A percentile compares a stretch with the other conserved stretches of the same genome.
phyloP scores from a whole-genome alignment of 2,888 invertebrate species.

The Caenorhabditis auriculariae region DNA sequence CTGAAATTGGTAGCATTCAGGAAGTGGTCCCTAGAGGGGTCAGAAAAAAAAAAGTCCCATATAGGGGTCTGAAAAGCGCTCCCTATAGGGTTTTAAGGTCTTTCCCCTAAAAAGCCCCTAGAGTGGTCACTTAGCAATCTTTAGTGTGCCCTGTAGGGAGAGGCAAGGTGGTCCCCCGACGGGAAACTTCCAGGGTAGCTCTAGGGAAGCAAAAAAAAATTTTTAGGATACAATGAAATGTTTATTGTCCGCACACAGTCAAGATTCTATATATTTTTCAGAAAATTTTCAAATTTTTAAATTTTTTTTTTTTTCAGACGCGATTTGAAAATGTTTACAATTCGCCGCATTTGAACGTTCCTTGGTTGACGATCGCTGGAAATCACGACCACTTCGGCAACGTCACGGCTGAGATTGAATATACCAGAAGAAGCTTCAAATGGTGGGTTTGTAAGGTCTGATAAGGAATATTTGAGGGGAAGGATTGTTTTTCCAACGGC shows the following conservation, averaged over 20 bases:
- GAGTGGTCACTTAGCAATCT: too few species aligned
- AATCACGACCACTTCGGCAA: conserved; percentile 69
- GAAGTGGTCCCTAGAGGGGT: background rate
- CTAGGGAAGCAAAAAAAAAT: too few species aligned
- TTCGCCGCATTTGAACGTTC: conserved; percentile 51
- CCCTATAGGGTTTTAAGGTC: background rate
- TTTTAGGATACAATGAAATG: too few species aligned
- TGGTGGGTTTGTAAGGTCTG: conserved; percentile 45
- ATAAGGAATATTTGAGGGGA: background rate
- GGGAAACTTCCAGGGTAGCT: too few species aligned
- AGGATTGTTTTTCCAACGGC: too few species aligned
- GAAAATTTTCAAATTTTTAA: too few species aligned
- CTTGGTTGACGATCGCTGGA: conserved; percentile 68
- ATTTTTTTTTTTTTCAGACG: conserved; percentile 61
- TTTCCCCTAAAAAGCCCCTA: background rate
- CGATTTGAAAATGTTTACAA: conserved; percentile 67
- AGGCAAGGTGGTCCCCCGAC: too few species aligned
- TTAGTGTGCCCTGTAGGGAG: too few species aligned
- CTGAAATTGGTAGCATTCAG: too few species aligned
- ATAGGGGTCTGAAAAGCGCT: background rate
- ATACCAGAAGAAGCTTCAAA: conserved; percentile 59
- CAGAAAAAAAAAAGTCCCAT: background rate
- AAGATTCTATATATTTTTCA: too few species aligned
- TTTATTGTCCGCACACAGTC: too few species aligned
- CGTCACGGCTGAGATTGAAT: conserved; percentile 67